Percentiles rank a stretch among this genome's conserved stretches.
phyloP scores from a whole-genome alignment of 2,888 invertebrate species.

The Apamea monoglypha region DNA sequence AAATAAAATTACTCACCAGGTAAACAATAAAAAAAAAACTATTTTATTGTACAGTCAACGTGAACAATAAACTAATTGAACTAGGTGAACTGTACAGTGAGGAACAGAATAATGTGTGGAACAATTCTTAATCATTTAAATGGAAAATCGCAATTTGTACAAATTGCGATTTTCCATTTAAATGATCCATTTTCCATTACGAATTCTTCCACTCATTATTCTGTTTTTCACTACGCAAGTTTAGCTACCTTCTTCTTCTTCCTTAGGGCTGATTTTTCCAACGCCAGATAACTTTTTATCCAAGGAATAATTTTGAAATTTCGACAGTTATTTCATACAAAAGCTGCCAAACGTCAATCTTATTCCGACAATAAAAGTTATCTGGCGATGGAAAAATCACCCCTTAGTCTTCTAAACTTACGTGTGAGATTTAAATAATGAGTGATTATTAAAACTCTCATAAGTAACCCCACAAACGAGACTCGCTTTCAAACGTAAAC shows the following conservation, averaged over 20 bases:
- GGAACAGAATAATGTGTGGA: neutral
- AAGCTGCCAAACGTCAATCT: too few relatives aligned
- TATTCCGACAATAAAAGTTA: too few relatives aligned
- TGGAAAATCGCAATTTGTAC: neutral
- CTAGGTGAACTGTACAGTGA: neutral
- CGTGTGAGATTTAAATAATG: neutral
- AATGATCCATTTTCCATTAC: too few relatives aligned
- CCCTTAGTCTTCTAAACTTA: neutral
- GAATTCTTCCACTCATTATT: too few relatives aligned
- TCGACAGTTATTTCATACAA: too few relatives aligned
- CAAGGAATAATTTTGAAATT: too few relatives aligned
- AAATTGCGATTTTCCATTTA: too few relatives aligned
- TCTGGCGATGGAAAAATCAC: too few relatives aligned
- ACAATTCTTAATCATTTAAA: neutral
- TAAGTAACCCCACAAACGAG: neutral
- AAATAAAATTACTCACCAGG: neutral
- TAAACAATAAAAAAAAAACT: neutral
- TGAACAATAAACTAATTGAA: too few relatives aligned
- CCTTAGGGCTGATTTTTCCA: too few relatives aligned
- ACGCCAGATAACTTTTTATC: too few relatives aligned
- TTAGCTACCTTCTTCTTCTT: too few relatives aligned
- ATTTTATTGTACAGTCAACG: neutral
- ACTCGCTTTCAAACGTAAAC: neutral
- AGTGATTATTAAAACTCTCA: neutral
- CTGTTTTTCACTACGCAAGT: neutral